Conservation (phyloP, 2,113 vertebrate genomes). For the Coptodon rendalli region DNA sequence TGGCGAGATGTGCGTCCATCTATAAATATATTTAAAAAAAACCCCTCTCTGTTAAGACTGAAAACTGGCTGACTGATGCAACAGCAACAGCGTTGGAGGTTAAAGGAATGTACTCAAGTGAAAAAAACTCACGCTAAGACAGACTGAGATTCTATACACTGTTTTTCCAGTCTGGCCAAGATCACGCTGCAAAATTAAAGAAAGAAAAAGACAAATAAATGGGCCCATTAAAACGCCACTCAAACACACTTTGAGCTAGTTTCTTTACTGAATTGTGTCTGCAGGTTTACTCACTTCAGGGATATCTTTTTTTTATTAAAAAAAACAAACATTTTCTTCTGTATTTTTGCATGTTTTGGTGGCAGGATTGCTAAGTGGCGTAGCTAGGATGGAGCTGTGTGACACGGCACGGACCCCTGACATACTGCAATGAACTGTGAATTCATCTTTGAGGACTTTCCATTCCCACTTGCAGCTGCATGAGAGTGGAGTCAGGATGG, state of each 20-base stretch:
- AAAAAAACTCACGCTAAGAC: conserved; percentile 47
- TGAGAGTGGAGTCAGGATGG: conserved; percentile 20
- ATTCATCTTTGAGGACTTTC: conserved; percentile 48
- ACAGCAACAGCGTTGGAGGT: conserved; percentile 17
- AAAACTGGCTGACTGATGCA: conserved; percentile 28
- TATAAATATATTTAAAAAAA: conserved; percentile 49
- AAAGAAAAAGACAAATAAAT: background rate
- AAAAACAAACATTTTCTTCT: background rate
- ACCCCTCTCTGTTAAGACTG: conserved; percentile 46
- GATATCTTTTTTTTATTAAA: background rate
- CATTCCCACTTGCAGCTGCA: conserved; percentile 41
- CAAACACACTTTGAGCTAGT: background rate
- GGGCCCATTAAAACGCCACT: background rate
- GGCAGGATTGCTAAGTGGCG: conserved; percentile 47
- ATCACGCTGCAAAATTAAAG: conserved; percentile 31
- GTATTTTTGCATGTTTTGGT: background rate
- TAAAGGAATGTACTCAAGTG: conserved; percentile 69
- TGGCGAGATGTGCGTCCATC: background rate
- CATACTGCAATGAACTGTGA: conserved; percentile 12
- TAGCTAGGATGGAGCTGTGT: conserved; percentile 32
- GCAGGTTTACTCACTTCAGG: conserved; percentile 5
- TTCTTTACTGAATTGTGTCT: background rate
- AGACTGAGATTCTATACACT: conserved; percentile 54
- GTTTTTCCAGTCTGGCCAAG: conserved; percentile 58
- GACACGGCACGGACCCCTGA: conserved; percentile 27